phyloP scores from a whole-genome alignment of 2,797 vertebrate genomes.

The Lagocephalus sceleratus region DNA sequence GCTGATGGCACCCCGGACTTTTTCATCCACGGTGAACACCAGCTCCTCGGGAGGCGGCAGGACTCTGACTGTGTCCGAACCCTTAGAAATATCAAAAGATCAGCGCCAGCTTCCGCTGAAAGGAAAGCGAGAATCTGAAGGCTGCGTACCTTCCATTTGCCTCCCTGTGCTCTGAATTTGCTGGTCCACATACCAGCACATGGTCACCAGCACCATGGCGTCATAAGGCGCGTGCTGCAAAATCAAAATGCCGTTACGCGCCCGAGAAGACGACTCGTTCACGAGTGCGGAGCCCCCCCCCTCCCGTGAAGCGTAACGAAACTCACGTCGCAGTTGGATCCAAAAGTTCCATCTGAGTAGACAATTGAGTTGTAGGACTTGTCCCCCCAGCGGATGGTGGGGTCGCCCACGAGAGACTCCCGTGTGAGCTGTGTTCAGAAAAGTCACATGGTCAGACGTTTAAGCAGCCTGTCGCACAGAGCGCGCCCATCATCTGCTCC shows the following conservation, averaged over 20 bases:
- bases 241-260: conserved; percentile 7
- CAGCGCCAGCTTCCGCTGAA: not conserved
- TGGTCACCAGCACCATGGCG: conserved; percentile 86
- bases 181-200: conserved; percentile 80
- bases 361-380: conserved; percentile 87
- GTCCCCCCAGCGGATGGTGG: conserved; percentile 91
- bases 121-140: not conserved
- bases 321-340: conserved; percentile 89
- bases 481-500: not conserved
- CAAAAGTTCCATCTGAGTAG: conserved; percentile 85
- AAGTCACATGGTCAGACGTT: conserved; percentile 10
- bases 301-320: not conserved
- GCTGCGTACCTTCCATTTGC: conserved; percentile 87
- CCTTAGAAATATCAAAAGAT: conserved; percentile 58
- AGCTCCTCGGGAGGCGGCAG: conserved; percentile 85
- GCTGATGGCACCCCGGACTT: conserved; percentile 72
- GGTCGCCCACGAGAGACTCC: conserved; percentile 79
- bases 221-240: conserved; percentile 91
- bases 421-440: conserved; percentile 70
- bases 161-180: conserved; percentile 80
- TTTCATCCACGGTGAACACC: conserved; percentile 86
- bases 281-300: not conserved
- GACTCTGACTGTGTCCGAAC: conserved; percentile 77
- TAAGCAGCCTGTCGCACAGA: not conserved
- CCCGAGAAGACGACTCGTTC: not conserved